These are phyloP conservation scores for Speoplatyrhinus poulsoni DNA, from an alignment of 2,113 vertebrate genomes.

Conservation along the genomic window DNA sequence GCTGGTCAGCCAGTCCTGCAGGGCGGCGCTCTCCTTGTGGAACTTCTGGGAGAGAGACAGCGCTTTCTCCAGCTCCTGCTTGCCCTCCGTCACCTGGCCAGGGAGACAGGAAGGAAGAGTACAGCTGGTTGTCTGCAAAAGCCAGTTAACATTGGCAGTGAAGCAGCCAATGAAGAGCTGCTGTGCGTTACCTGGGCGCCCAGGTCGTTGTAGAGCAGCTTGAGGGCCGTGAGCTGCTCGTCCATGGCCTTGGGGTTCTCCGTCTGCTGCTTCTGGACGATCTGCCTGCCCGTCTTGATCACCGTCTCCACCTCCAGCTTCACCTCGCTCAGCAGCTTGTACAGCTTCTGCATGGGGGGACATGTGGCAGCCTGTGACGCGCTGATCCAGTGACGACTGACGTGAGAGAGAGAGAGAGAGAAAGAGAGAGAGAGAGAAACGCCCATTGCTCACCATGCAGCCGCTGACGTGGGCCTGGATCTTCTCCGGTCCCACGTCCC, in stretches of 20 bases:
- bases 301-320: conserved; percentile 98
- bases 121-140: neutral
- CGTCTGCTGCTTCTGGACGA: conserved; percentile 97
- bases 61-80: conserved; percentile 92
- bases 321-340: conserved; percentile 95
- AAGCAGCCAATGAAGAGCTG: neutral
- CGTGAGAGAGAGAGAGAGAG: too few relatives aligned
- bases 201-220: conserved; percentile 94
- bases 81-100: conserved; percentile 91
- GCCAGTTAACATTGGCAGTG: neutral
- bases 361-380: neutral
- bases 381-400: neutral
- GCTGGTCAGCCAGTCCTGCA: conserved; percentile 86
- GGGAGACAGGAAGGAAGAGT: neutral
- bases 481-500: conserved; percentile 84
- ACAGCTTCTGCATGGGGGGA: conserved; percentile 63
- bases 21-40: conserved; percentile 79
- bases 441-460: conserved; percentile 85
- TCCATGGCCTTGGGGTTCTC: conserved; percentile 97
- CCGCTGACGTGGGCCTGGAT: conserved; percentile 86
- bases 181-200: conserved; percentile 87
- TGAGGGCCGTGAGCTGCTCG: conserved; percentile 91
- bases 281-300: conserved; percentile 97
- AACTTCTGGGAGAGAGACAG: conserved; percentile 84
- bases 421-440: neutral